Evolutionary conservation across 2,888 invertebrate genomes (phyloP).

Genomic region (Phragmatobia fuliginosa): DNA sequence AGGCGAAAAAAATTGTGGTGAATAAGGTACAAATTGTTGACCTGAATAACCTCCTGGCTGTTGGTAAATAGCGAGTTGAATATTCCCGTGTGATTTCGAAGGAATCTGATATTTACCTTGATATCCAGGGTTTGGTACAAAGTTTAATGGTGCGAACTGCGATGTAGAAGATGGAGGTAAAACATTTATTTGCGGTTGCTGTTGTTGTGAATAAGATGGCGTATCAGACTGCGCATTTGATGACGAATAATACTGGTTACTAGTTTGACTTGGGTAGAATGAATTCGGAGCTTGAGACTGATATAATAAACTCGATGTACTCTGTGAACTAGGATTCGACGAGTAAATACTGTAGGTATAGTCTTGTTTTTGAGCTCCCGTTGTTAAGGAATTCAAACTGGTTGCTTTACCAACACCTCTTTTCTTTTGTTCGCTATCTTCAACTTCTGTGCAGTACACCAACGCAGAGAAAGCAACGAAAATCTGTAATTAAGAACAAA

Average conservation of each 20-base stretch:
- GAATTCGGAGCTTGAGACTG: constrained; percentile 73
- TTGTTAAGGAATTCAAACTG: constrained; percentile 74
- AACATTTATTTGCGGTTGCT: constrained; percentile 65
- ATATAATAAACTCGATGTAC: constrained; percentile 60
- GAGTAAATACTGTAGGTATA: constrained; percentile 77
- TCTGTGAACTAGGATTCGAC: constrained; percentile 65
- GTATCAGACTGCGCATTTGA: constrained; percentile 60
- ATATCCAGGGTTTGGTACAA: constrained; percentile 76
- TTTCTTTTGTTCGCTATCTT: constrained; percentile 80
- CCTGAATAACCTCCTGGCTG: constrained; percentile 64
- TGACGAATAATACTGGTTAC: constrained; percentile 70
- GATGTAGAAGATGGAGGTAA: constrained; percentile 65
- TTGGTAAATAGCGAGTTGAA: constrained; percentile 74
- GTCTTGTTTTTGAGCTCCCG: constrained; percentile 81
- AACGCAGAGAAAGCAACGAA: constrained; percentile 69
- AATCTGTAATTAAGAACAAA: constrained; percentile 68
- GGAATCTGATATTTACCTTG: constrained; percentile 80
- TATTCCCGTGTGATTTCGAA: constrained; percentile 69
- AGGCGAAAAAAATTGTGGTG: constrained; percentile 65
- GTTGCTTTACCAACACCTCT: constrained; percentile 75
- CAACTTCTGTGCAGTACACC: constrained; percentile 71
- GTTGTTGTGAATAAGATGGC: constrained; percentile 50
- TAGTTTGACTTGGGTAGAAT: constrained; percentile 75
- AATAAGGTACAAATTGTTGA: constrained; percentile 63
- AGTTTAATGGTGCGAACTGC: constrained; percentile 76